Evolutionary conservation across 2,888 invertebrate species (phyloP), one percentile per base, ranked within the genome.

Genomic region (Caenorhabditis plicata): DNA sequence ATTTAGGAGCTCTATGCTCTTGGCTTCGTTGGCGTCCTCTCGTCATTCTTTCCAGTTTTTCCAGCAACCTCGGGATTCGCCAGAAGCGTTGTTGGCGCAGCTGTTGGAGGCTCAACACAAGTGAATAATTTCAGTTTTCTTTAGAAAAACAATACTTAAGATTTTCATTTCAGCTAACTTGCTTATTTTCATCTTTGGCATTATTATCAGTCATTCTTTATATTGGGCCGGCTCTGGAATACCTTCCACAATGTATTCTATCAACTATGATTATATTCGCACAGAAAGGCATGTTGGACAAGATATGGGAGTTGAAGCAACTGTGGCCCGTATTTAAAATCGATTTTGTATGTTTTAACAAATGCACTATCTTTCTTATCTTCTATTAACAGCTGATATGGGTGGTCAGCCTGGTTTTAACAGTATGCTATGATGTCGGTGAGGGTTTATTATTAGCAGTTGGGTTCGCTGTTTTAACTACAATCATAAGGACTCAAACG

Each of bases 1-100:
- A 46, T 58, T 31, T 19, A 74, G 67, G 78, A 78, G 42, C 60
- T 79, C 3, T 78, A 77, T 31, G 75, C 78, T 0, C 61, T 78
- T n/a, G 78, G 78, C n/a, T 73, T 78, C 32, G 75, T 77, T n/a
- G 74, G 75, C 38, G 71, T 78, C 8, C 50, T 74, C 13, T 77
- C 78, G 5, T 78, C 78, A 0, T 65, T 75, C 36, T 78, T 78
- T 52, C 78, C 78, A 8, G 78, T 79, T 13, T 78, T 78, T 42
- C 78, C 78, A 7, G 73, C 79, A 13, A 78, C 78, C 4, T 79
- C 78, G 15, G 77, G 75, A n/a, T 78, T 79, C 52, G 77, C 78
- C 2, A 49, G 78, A 40, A 72, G 76, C 31, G 69, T 78, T 11
- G 68, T 78, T 19, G 78, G 78, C 20, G 73, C 73, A 7, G 78